A percentile compares a stretch with the other conserved stretches of the same genome.
Conservation (phyloP, 2,113 vertebrate genomes). For the Cyanoramphus novaezelandiae region DNA sequence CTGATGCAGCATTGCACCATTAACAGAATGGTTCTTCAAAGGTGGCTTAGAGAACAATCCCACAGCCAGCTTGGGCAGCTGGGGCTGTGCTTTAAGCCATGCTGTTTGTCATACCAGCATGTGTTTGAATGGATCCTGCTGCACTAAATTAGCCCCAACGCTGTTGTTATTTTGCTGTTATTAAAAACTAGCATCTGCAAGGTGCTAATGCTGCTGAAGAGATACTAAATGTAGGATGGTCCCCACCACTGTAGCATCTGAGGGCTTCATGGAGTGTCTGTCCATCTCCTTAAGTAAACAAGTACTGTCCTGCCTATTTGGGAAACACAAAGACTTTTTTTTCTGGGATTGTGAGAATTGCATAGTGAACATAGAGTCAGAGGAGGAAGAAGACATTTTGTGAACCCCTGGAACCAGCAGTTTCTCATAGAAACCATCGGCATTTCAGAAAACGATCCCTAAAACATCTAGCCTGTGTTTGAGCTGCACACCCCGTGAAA, state of each 20-base stretch:
- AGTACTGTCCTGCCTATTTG: neutral
- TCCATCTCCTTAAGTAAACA: neutral
- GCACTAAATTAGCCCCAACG: neutral
- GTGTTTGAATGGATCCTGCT: neutral
- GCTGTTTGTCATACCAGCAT: neutral
- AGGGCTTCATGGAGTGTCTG: neutral
- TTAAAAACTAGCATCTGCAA: neutral
- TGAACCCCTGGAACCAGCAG: neutral
- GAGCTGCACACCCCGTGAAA: accelerated
- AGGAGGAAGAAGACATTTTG: neutral
- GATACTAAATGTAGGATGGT: neutral
- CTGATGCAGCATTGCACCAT: neutral
- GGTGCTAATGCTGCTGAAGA: neutral
- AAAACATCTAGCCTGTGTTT: neutral
- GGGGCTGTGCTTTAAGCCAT: neutral
- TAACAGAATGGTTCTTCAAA: neutral
- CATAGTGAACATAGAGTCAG: neutral
- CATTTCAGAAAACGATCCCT: neutral
- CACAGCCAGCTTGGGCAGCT: neutral
- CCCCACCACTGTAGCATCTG: neutral
- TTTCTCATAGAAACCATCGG: neutral
- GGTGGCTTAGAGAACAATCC: neutral
- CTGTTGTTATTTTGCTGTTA: neutral
- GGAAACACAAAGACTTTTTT: neutral
- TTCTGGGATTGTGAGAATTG: neutral